A percentile compares a stretch with the other conserved stretches of the same genome.
phyloP scores from a whole-genome alignment of 2,113 vertebrate species.

The Perccottus glenii region DNA sequence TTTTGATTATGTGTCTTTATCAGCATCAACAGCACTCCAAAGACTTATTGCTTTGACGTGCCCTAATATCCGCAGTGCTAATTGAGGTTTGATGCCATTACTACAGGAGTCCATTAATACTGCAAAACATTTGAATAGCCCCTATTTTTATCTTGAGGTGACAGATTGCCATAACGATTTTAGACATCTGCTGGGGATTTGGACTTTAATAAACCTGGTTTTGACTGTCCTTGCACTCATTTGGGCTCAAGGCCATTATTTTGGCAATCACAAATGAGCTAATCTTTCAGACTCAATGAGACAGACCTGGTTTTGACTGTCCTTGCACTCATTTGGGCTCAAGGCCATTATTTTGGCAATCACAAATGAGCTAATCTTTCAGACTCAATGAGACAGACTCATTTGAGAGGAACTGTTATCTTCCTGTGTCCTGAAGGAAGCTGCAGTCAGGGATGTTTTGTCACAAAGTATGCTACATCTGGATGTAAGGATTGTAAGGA shows the following conservation, averaged over 20 bases:
- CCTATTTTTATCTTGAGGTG: conserved; percentile 67
- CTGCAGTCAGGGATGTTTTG: not conserved
- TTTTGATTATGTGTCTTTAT: too few species aligned
- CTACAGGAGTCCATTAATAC: conserved; percentile 67
- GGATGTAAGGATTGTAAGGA: not conserved
- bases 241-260: conserved; percentile 40
- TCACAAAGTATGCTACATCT: conserved; percentile 5
- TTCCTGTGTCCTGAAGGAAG: conserved; percentile 13
- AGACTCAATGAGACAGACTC: conserved; percentile 9
- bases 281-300: conserved; percentile 22
- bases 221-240: conserved; percentile 46
- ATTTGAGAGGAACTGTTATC: conserved; percentile 1
- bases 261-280: conserved; percentile 24
- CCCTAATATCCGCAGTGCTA: conserved; percentile 54
- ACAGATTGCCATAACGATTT: conserved; percentile 71
- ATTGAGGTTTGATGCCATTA: conserved; percentile 65
- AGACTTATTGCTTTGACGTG: conserved; percentile 39
- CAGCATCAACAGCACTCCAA: too few species aligned
- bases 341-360: conserved; percentile 42
- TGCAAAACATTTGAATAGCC: conserved; percentile 73
- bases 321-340: conserved; percentile 45
- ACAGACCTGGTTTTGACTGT: too few species aligned
- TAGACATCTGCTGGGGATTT: conserved; percentile 55
- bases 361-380: conserved; percentile 23
- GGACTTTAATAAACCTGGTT: conserved; percentile 47